A percentile compares a stretch with the other conserved stretches of the same genome.
Evolutionary conservation across 2,888 invertebrate species (phyloP).

Genomic region (Melanostoma scalare): DNA sequence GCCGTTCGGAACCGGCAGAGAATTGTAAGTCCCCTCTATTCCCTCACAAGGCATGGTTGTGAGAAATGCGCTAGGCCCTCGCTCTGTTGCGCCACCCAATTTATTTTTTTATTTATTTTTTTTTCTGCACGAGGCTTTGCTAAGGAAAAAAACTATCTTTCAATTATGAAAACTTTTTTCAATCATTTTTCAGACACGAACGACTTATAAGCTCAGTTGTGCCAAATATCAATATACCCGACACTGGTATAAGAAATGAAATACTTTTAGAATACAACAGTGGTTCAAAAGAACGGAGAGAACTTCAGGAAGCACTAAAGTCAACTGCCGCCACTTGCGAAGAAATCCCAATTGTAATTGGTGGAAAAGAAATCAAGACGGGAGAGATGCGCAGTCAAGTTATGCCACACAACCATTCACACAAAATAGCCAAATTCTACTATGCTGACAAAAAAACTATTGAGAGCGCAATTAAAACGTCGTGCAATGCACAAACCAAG

Average conservation of each 20-base stretch:
- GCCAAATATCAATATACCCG: slow-evolving; percentile 85
- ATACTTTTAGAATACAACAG: slow-evolving; percentile 91
- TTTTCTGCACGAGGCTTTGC: no score
- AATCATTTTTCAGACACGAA: slow-evolving; percentile 36
- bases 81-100: no score
- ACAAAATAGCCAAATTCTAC: slow-evolving; percentile 94
- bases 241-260: slow-evolving; percentile 89
- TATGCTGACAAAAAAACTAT: slow-evolving; percentile 93
- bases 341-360: slow-evolving; percentile 98
- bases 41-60: no score
- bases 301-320: slow-evolving; percentile 87
- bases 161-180: neutral
- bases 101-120: no score
- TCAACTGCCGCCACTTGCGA: slow-evolving; percentile 86
- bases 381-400: slow-evolving; percentile 88
- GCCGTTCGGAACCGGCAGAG: no score
- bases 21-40: no score
- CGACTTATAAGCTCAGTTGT: slow-evolving; percentile 86
- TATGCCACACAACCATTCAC: slow-evolving; percentile 94
- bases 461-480: slow-evolving; percentile 91
- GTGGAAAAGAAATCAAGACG: slow-evolving; percentile 92
- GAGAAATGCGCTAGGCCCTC: no score
- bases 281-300: slow-evolving; percentile 90
- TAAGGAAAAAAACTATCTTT: no score
- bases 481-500: slow-evolving; percentile 89